Evolutionary conservation across 23 tunicate genomes (phyloP).

Genomic region (Halocynthia roretzi): DNA sequence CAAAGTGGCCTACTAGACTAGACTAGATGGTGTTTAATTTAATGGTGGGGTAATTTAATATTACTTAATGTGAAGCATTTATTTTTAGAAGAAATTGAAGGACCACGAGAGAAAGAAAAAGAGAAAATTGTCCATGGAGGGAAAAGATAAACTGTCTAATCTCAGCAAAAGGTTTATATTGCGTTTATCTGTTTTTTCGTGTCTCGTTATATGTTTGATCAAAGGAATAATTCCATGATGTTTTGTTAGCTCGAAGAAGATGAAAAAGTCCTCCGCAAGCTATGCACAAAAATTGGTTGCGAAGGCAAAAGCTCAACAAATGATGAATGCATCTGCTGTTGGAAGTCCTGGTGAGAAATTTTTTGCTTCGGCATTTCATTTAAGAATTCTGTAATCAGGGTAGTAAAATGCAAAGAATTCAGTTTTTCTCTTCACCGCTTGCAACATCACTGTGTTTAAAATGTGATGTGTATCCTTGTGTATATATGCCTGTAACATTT

Average conservation of each 20-base stretch:
- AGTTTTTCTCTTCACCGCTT: too few relatives aligned
- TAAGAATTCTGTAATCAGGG: too few relatives aligned
- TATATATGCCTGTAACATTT: too few relatives aligned
- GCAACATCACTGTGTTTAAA: too few relatives aligned
- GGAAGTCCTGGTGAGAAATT: neutral
- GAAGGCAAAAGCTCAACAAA: constrained; percentile 89
- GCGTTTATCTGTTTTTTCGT: neutral
- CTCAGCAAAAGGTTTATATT: constrained; percentile 40
- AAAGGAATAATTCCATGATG: neutral
- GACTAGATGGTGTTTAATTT: too few relatives aligned
- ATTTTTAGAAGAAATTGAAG: constrained; percentile 15
- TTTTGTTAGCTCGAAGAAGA: constrained; percentile 49
- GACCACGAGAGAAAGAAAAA: constrained; percentile 53
- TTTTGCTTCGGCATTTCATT: too few relatives aligned
- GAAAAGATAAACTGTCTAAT: constrained; percentile 66
- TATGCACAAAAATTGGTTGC: constrained; percentile 66
- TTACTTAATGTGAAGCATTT: too few relatives aligned
- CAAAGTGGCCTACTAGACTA: neutral
- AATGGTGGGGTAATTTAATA: too few relatives aligned
- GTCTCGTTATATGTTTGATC: neutral
- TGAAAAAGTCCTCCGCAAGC: constrained; percentile 37
- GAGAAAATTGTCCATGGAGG: constrained; percentile 63
- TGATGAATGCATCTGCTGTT: constrained; percentile 18
- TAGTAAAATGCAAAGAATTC: too few relatives aligned
- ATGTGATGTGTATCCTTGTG: too few relatives aligned